A percentile compares a stretch with the other conserved stretches of the same genome.
These are phyloP conservation scores for Podiceps cristatus DNA, from an alignment of 2,113 vertebrate genomes.

Conservation along the genomic window DNA sequence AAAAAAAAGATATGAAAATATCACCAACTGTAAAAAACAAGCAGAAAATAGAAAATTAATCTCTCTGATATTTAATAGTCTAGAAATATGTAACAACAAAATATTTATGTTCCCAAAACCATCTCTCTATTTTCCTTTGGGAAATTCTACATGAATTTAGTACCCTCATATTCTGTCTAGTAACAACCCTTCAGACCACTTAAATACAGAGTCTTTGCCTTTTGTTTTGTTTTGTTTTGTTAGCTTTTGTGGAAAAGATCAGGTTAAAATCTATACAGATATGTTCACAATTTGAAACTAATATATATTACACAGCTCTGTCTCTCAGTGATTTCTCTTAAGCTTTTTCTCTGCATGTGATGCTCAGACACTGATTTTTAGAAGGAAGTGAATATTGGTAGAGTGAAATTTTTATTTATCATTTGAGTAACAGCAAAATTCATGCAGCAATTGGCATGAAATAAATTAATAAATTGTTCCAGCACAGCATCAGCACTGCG, in stretches of 20 bases:
- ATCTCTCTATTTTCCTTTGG: not conserved
- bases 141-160: not conserved
- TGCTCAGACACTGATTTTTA: not conserved
- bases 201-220: not conserved
- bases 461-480: not conserved
- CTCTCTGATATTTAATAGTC: not conserved
- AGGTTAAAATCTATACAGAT: not conserved
- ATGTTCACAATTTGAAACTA: not conserved
- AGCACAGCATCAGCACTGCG: not conserved
- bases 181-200: not conserved
- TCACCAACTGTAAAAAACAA: not conserved
- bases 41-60: not conserved
- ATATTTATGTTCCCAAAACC: not conserved
- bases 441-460: not conserved
- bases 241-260: not conserved
- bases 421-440: not conserved
- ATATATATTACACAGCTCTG: not conserved
- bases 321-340: not conserved
- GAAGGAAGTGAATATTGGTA: not conserved
- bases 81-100: not conserved
- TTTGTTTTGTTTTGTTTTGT: not conserved
- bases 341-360: not conserved
- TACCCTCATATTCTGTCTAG: not conserved
- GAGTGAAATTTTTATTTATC: not conserved
- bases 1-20: not conserved